Percentiles rank a stretch among this genome's conserved stretches.
Evolutionary conservation across 2,113 vertebrate genomes (phyloP).

Genomic region (Caranx ignobilis): DNA sequence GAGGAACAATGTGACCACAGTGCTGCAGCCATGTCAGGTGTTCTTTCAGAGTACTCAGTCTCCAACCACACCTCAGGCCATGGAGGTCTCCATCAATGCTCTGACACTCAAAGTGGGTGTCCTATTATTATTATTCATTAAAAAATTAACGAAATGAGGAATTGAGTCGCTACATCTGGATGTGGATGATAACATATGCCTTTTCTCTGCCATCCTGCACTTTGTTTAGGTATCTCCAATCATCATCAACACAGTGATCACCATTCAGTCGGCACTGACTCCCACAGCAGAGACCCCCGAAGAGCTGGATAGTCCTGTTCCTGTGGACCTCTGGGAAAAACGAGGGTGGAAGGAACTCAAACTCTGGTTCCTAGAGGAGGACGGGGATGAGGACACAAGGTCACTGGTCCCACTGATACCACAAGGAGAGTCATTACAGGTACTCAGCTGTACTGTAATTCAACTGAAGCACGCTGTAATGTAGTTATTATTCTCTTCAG

Average conservation of each 20-base stretch:
- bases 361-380: constrained; percentile 96
- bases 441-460: constrained; percentile 54
- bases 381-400: constrained; percentile 79
- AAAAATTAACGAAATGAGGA: not conserved
- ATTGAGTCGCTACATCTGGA: not conserved
- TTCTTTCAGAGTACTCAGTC: constrained; percentile 87
- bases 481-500: not conserved
- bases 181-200: not conserved
- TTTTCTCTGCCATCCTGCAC: constrained; percentile 4
- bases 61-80: constrained; percentile 84
- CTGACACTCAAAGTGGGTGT: constrained; percentile 89
- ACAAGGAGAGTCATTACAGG: constrained; percentile 88
- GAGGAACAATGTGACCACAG: constrained; percentile 89
- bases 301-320: constrained; percentile 85
- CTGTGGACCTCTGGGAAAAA: constrained; percentile 90
- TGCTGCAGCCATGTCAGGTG: constrained; percentile 94
- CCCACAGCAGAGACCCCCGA: constrained; percentile 86
- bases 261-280: constrained; percentile 92
- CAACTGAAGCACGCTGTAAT: not conserved
- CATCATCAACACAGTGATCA: constrained; percentile 98
- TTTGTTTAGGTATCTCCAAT: constrained; percentile 93
- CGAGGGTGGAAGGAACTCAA: constrained; percentile 90
- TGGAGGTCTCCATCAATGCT: constrained; percentile 89
- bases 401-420: constrained; percentile 84
- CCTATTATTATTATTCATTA: not conserved